A percentile compares a stretch with the other conserved stretches of the same genome.
Conservation (phyloP, 2,888 invertebrate genomes). For the Onchidella celtica region DNA sequence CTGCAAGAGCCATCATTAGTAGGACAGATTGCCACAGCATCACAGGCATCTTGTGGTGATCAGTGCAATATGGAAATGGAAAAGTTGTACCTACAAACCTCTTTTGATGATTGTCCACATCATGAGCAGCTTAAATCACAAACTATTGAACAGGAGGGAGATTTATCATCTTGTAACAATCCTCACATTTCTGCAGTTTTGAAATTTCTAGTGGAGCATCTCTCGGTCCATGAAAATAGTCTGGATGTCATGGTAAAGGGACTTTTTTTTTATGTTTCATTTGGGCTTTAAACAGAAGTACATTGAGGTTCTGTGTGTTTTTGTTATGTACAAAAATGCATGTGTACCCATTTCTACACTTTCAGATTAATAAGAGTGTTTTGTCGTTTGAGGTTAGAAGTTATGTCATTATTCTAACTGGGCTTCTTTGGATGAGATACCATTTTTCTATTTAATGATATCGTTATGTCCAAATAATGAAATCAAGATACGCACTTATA, state of each 20-base stretch:
- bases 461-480: too few relatives aligned
- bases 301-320: too few relatives aligned
- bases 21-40: background rate
- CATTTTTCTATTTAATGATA: too few relatives aligned
- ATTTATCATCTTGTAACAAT: background rate
- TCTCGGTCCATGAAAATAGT: background rate
- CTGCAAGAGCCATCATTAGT: slow-evolving; percentile 14
- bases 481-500: too few relatives aligned
- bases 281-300: too few relatives aligned
- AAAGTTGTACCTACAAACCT: slow-evolving; percentile 1
- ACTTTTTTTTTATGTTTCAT: too few relatives aligned
- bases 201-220: slow-evolving; percentile 21
- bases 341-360: too few relatives aligned
- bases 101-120: background rate
- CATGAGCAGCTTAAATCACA: background rate
- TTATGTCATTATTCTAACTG: too few relatives aligned
- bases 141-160: background rate
- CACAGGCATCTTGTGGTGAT: background rate
- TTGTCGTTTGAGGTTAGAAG: too few relatives aligned
- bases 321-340: too few relatives aligned
- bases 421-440: too few relatives aligned
- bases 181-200: slow-evolving; percentile 26
- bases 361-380: too few relatives aligned
- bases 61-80: background rate
- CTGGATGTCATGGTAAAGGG: slow-evolving; percentile 19